phyloP scores from a whole-genome alignment of 2,113 vertebrate species.

The Oxyura jamaicensis region DNA sequence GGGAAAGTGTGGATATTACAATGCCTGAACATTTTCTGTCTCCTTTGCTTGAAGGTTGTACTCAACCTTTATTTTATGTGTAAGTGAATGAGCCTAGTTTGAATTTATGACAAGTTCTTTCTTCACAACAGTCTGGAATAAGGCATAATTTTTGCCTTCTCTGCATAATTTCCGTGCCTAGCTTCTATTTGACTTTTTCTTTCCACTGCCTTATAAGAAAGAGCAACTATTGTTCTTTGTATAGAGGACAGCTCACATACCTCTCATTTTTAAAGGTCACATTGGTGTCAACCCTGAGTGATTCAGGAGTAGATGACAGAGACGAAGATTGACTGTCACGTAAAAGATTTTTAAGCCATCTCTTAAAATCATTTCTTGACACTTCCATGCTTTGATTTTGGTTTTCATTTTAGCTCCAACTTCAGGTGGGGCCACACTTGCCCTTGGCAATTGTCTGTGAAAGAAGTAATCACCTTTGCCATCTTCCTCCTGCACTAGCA shows the following conservation, averaged over 20 bases:
- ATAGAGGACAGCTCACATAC: neutral
- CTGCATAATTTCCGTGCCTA: constrained; percentile 47
- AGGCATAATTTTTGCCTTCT: constrained; percentile 71
- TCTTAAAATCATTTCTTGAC: neutral
- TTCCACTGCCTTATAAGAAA: constrained; percentile 20
- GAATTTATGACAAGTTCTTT: constrained; percentile 75
- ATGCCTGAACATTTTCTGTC: constrained; percentile 65
- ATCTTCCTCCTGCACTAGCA: neutral
- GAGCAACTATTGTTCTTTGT: neutral
- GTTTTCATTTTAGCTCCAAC: neutral
- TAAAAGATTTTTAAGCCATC: neutral
- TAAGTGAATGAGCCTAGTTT: constrained; percentile 62
- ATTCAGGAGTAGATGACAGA: neutral
- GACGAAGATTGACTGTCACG: neutral
- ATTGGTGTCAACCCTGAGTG: neutral
- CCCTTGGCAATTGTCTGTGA: neutral
- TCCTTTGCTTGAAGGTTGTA: constrained; percentile 59
- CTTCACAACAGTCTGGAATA: constrained; percentile 61
- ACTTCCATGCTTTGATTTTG: rapidly evolving
- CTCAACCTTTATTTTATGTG: constrained; percentile 67
- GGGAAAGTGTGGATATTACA: constrained; percentile 72
- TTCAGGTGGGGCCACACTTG: neutral
- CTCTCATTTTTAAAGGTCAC: constrained; percentile 15
- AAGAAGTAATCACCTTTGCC: neutral
- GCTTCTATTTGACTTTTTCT: constrained; percentile 59